Evolutionary conservation across 2,113 vertebrate species (phyloP).

Genomic region (Psilopogon haemacephalus): DNA sequence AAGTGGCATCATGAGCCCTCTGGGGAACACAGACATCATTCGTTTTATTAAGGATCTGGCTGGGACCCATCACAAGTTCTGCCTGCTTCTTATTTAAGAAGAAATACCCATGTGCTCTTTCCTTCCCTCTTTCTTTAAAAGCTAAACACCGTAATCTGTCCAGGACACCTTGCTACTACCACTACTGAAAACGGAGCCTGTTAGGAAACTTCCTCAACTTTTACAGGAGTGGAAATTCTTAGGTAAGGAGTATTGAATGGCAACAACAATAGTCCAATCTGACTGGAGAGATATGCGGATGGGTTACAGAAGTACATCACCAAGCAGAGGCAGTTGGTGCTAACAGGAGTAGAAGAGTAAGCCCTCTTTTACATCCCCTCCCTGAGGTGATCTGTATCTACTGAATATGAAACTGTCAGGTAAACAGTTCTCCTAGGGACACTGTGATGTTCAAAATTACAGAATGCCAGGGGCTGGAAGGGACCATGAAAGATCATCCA

Average conservation of each 20-base stretch:
- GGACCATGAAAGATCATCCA: no score
- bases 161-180: background rate
- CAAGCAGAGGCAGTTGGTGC: background rate
- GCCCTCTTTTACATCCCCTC: accelerated
- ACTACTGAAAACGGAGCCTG: background rate
- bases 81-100: constrained; percentile 27
- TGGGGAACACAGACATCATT: constrained; percentile 58
- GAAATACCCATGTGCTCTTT: background rate
- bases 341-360: background rate
- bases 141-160: background rate
- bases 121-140: background rate
- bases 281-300: background rate
- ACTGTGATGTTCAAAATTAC: background rate
- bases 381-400: background rate
- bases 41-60: constrained; percentile 60
- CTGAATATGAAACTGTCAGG: background rate
- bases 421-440: background rate
- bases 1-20: constrained; percentile 49
- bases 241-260: background rate
- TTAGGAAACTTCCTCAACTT: constrained; percentile 1
- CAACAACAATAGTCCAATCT: background rate
- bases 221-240: background rate
- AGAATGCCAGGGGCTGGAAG: no score
- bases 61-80: constrained; percentile 12
- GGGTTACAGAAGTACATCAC: background rate